Percentiles rank a stretch among this genome's conserved stretches.
phyloP scores from a whole-genome alignment of 2,797 vertebrate genomes.

The Macropus fuliginosus region DNA sequence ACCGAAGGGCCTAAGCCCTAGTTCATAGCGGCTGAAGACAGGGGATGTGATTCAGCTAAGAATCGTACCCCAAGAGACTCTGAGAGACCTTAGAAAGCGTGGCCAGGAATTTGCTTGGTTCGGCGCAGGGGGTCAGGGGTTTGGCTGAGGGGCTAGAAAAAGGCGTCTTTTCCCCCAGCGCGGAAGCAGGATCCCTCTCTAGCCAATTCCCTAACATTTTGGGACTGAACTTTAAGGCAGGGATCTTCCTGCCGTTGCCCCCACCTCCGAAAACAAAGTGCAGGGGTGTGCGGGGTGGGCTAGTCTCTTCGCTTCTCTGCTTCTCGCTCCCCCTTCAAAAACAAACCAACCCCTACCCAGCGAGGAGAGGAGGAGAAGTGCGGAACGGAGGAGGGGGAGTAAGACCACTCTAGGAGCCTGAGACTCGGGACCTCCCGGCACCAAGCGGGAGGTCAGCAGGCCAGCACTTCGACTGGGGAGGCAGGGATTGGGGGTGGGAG shows the following conservation, averaged over 20 bases:
- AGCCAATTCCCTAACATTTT: neutral
- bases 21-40: neutral
- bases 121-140: neutral
- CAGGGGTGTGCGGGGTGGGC: neutral
- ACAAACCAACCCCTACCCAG: neutral
- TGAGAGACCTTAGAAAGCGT: neutral
- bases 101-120: neutral
- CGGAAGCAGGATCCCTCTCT: neutral
- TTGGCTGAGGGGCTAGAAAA: neutral
- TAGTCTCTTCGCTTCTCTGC: neutral
- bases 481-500: neutral
- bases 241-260: neutral
- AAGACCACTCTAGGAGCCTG: neutral
- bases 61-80: neutral
- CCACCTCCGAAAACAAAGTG: neutral
- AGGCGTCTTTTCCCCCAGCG: neutral
- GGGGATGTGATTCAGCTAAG: neutral
- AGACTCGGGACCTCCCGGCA: neutral
- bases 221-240: neutral
- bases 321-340: neutral
- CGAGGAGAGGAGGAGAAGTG: neutral
- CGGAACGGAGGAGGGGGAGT: neutral
- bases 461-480: fast-evolving
- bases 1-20: neutral
- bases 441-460: neutral